phyloP scores from a whole-genome alignment of 1,140 invertebrate species.

The Papilio machaon region DNA sequence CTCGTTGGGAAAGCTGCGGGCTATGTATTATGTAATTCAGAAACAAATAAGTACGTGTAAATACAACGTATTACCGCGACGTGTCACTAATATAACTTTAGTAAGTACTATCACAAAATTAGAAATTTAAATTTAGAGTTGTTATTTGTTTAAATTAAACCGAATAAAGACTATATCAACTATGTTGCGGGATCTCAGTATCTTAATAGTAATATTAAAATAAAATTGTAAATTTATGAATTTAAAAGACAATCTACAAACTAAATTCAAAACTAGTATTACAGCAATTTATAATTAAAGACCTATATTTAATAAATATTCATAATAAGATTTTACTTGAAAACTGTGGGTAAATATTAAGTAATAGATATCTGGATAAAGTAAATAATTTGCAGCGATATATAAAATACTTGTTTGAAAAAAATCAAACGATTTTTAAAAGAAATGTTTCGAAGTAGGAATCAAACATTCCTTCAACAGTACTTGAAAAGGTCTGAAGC shows the following conservation, averaged over 20 bases:
- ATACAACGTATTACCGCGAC: background rate
- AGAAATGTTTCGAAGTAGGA: slow-evolving; percentile 14
- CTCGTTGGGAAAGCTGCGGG: background rate
- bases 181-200: no score
- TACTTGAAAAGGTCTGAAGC: slow-evolving; percentile 59
- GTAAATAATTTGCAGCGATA: background rate
- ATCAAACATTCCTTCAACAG: slow-evolving; percentile 45
- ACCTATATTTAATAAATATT: no score
- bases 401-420: background rate
- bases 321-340: no score
- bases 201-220: no score
- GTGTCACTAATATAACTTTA: background rate
- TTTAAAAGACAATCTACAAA: no score
- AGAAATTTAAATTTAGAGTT: background rate
- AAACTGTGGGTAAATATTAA: background rate
- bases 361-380: background rate
- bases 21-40: background rate
- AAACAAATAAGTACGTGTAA: background rate
- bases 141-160: no score
- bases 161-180: no score
- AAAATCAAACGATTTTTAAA: slow-evolving; percentile 20
- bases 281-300: no score
- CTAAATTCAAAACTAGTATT: no score
- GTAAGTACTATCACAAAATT: background rate
- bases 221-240: no score